phyloP scores from a whole-genome alignment of 2,113 vertebrate species.

The Hydrochoerus hydrochaeris region DNA sequence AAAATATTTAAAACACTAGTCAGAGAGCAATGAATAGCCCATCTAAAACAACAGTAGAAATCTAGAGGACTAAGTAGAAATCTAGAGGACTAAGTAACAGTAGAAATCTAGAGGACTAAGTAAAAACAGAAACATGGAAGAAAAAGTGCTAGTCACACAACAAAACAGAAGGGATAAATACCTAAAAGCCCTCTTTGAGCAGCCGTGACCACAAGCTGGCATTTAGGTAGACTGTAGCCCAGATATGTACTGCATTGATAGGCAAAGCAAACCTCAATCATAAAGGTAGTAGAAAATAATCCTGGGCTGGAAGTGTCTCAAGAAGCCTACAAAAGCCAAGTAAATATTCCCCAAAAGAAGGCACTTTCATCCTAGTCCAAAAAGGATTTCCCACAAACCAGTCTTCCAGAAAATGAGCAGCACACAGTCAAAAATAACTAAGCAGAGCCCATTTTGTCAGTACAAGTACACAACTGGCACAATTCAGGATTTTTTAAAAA shows the following conservation, averaged over 20 bases:
- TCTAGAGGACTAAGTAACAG: too few species aligned
- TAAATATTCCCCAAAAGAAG: not conserved
- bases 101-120: not conserved
- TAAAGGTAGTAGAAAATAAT: not conserved
- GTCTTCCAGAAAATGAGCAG: slow-evolving; percentile 16
- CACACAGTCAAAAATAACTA: slow-evolving; percentile 8
- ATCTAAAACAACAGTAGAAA: not conserved
- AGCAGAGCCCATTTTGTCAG: not conserved
- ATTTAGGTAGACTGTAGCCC: not conserved
- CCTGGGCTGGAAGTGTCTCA: not conserved
- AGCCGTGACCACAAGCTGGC: not conserved
- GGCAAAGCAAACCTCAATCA: not conserved
- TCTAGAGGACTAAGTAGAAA: not conserved
- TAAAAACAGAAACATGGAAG: not conserved
- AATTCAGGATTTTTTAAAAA: not conserved
- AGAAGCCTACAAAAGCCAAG: not conserved
- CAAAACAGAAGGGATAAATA: not conserved
- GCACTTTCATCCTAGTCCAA: not conserved
- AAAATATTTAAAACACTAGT: not conserved
- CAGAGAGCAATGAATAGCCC: not conserved
- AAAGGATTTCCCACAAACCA: not conserved
- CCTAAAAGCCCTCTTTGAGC: not conserved
- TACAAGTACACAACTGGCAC: not conserved
- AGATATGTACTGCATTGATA: not conserved
- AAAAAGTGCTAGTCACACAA: not conserved